Conservation (phyloP, 2,797 vertebrate species). For the Lepilemur ruficaudatus region DNA sequence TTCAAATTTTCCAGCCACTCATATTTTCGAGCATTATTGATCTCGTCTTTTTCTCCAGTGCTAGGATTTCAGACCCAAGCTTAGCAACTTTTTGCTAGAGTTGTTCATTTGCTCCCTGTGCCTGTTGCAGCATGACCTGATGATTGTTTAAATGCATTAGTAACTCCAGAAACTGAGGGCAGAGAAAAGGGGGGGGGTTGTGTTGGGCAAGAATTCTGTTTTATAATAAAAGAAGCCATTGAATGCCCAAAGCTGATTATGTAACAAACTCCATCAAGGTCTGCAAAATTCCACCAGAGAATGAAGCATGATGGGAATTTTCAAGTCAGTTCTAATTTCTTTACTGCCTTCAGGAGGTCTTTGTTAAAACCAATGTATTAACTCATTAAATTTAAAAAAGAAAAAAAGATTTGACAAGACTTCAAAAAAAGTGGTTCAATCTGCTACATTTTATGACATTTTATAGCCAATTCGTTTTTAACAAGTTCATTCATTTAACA, state of each 20-base stretch:
- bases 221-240: constrained; percentile 66
- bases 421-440: constrained; percentile 34
- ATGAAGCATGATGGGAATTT: constrained; percentile 42
- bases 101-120: constrained; percentile 39
- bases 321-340: constrained; percentile 64
- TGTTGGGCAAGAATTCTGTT: constrained; percentile 56
- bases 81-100: constrained; percentile 38
- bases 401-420: constrained; percentile 26
- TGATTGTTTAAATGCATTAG: constrained; percentile 55
- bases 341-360: constrained; percentile 50
- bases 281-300: constrained; percentile 50
- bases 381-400: neutral
- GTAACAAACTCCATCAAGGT: constrained; percentile 49
- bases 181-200: neutral
- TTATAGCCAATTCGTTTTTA: constrained; percentile 57
- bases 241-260: constrained; percentile 49
- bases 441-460: constrained; percentile 34
- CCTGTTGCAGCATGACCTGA: constrained; percentile 54
- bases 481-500: constrained; percentile 50
- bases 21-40: neutral
- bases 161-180: constrained; percentile 67
- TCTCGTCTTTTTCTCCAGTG: constrained; percentile 54
- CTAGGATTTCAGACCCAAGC: constrained; percentile 33
- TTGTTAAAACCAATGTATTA: constrained; percentile 35
- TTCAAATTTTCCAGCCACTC: neutral